Base-by-base conservation (phyloP, 2,888 invertebrate species). In the Apotomis capreana region DNA sequence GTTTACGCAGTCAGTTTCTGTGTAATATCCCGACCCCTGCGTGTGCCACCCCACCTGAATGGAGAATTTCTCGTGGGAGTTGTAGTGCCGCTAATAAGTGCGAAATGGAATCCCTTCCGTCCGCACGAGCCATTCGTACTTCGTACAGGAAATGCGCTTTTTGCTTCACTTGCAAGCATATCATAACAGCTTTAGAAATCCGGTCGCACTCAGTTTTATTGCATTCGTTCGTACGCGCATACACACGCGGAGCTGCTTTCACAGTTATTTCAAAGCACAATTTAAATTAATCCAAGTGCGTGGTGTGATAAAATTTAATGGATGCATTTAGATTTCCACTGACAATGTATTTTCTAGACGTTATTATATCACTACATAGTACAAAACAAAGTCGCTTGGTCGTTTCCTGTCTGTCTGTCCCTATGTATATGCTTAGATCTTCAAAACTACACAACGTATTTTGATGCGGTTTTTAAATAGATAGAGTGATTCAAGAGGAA, bases 61-160 rank as follows among this genome's bases (percentile, higher is more conserved):
- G 80, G 76, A 78, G 79, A 81, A 89, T 88, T 89, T 89, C 91
- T 89, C 91, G 78, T 85, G 91, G 91, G 91, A 90, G 80, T 83
- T 83, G 80, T 81, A 83, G 79, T 80, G 74, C 79, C 81, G 84
- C 88, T 86, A 86, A 87, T 89, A 89, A 88, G 84, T 86, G 85
- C 84, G 81, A 85, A 87, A 86, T 83, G 80, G 68, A 80, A 78
- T 79, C 77, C 81, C 80, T 81, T 77, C 80, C 79, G 74, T 63
- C 75, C 72, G 68, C 72, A 62, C 63, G 64, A 74, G 62, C 67
- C 74, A 69, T 78, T 73, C 74, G 62, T 74, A 77, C 75, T 78
- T 72, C 74, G 68, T 73, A 76, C 75, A 76, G 79, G 78, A 79
- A 80, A 80, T 81, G 79, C 76, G 78, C 77, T 81, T 83, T 81